Base-by-base conservation (phyloP, 2,888 invertebrate species). In the Hedya salicella region DNA sequence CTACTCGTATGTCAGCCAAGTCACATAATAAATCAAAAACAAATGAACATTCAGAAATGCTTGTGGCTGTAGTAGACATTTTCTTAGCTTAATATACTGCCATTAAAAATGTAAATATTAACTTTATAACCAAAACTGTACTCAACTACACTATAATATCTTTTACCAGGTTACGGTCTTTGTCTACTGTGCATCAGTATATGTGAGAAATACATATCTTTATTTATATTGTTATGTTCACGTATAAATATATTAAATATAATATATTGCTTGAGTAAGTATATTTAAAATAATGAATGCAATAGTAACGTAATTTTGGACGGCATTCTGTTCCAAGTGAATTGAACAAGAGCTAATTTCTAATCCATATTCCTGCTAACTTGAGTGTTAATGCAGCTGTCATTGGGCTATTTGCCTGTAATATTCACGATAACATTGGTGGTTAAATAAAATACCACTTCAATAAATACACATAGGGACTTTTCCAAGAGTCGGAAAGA, bases 231-330 rank as follows among this genome's bases (percentile, higher is more conserved):
- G 44, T 46, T 46, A 44, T 13, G 48, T 30, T 13, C 17, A 42
- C 14, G 40, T 61, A 50, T 39, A 50, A 40, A 49, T 50, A 50
- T 50, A 9, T 17, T 40, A 36, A 40, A n/a, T 60, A 49, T 50
- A n/a, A 49, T 16, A 25, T 60, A 36, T 19, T 46, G 48, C 39
- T 21, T 39, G 16, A 39, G 16, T 39, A 62, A 60, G 53, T 69
- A 67, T 60, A 57, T 17, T 67, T 68, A 64, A 66, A 66, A 70
- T 71, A 69, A 70, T 56, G 69, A 68, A 69, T 71, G 71, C 69
- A 72, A 73, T 75, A 81, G 76, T 85, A 85, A 87, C 77, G 77
- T 78, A 83, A 85, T 60, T 79, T 77, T 86, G 88, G 88, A 88
- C 88, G 88, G 89, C 88, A 78, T 86, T 76, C 74, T 78, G 82